Evolutionary conservation across 1,140 invertebrate species (phyloP).

Genomic region (Bombus pyrosoma): DNA sequence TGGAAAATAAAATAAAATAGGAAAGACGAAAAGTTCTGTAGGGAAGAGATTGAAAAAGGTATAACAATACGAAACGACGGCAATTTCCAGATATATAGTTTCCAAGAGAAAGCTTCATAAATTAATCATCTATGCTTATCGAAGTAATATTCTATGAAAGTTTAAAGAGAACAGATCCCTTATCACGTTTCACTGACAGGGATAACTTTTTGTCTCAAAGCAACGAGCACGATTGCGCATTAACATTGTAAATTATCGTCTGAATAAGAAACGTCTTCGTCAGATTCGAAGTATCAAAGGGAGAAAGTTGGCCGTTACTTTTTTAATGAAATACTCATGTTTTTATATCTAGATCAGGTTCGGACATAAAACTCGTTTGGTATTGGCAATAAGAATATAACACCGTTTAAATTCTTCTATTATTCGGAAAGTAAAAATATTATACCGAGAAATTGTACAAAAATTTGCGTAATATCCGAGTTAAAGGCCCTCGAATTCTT

Average conservation of each 20-base stretch:
- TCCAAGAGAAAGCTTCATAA: not conserved
- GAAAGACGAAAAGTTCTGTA: not conserved
- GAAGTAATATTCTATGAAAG: not conserved
- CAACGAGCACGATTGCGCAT: not conserved
- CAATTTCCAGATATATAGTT: not conserved
- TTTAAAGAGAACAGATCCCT: too few species aligned
- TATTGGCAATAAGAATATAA: too few species aligned
- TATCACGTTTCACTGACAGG: too few species aligned
- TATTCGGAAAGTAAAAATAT: not conserved
- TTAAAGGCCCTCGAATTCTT: not conserved
- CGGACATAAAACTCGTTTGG: too few species aligned
- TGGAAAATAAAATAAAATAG: not conserved
- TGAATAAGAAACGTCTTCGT: not conserved
- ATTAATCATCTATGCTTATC: not conserved
- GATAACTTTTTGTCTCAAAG: not conserved
- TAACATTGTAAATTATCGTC: not conserved
- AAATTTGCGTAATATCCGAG: not conserved
- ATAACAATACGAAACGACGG: too few species aligned
- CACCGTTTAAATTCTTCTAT: too few species aligned
- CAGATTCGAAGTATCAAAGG: not conserved
- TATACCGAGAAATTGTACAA: not conserved
- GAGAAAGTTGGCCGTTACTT: not conserved
- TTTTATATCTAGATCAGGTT: too few species aligned
- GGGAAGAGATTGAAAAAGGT: too few species aligned
- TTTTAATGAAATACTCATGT: not conserved